phyloP scores from a whole-genome alignment of 2,797 vertebrate genomes.

The Orestias chungarensis region DNA sequence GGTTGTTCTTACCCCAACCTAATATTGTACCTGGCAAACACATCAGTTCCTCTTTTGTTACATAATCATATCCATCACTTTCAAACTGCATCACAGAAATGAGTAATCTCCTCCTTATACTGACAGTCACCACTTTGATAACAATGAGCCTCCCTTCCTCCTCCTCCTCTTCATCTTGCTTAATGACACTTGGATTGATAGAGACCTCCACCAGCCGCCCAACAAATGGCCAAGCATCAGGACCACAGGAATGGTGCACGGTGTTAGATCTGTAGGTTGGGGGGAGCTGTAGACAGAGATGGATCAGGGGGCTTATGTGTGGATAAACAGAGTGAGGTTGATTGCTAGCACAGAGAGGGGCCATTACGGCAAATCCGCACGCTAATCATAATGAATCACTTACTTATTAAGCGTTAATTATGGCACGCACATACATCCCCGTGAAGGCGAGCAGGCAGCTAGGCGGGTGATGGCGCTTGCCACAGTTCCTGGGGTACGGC shows the following conservation, averaged over 20 bases:
- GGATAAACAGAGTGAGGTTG: constrained; percentile 82
- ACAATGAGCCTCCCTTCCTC: constrained; percentile 56
- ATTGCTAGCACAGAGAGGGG: constrained; percentile 82
- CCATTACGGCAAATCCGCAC: constrained; percentile 80
- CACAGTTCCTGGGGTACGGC: constrained; percentile 57
- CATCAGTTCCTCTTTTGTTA: constrained; percentile 39
- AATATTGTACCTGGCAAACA: constrained; percentile 33
- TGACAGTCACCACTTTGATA: constrained; percentile 51
- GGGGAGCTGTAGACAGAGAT: constrained; percentile 77
- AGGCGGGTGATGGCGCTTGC: constrained; percentile 60
- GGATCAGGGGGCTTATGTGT: constrained; percentile 70
- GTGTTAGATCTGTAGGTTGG: constrained; percentile 75
- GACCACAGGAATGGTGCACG: constrained; percentile 71
- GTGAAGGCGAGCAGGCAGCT: constrained; percentile 61
- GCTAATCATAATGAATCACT: constrained; percentile 89
- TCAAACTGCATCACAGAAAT: constrained; percentile 44
- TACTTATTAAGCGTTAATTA: constrained; percentile 88
- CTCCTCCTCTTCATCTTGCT: constrained; percentile 48
- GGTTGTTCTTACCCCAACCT: constrained; percentile 34
- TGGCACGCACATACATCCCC: constrained; percentile 81
- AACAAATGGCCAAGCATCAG: constrained; percentile 76
- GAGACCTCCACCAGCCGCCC: constrained; percentile 66
- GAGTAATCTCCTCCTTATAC: constrained; percentile 45
- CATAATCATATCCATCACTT: constrained; percentile 50
- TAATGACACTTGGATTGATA: constrained; percentile 80